Evolutionary conservation across 1,140 invertebrate genomes (phyloP).

Genomic region (Sesamia nonagrioides): DNA sequence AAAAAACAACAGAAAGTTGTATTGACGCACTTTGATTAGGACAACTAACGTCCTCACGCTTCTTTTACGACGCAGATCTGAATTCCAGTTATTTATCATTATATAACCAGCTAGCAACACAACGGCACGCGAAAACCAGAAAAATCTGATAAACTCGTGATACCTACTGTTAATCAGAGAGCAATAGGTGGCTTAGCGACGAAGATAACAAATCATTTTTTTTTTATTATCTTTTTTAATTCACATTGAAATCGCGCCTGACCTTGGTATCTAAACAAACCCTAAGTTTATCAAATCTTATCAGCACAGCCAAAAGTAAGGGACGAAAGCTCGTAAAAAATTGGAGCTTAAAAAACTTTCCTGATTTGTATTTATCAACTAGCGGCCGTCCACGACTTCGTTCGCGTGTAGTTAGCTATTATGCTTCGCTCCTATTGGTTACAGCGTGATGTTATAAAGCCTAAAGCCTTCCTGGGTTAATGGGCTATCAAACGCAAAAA

Average conservation of each 20-base stretch:
- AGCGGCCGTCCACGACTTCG: too few relatives aligned
- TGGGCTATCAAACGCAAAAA: too few relatives aligned
- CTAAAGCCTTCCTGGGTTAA: too few relatives aligned
- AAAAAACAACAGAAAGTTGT: conserved; percentile 18
- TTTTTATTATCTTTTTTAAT: conserved; percentile 12
- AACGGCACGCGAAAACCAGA: neutral
- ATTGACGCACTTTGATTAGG: conserved; percentile 27
- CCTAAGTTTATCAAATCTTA: conserved; percentile 15
- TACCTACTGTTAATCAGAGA: conserved; percentile 41
- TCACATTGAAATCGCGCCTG: conserved; percentile 24
- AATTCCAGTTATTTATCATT: conserved; percentile 23
- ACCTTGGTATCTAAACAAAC: conserved; percentile 38
- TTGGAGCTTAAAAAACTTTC: conserved; percentile 48
- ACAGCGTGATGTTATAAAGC: too few relatives aligned
- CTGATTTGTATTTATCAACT: conserved; percentile 14
- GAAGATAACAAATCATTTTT: conserved; percentile 17
- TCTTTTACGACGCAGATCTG: conserved; percentile 5
- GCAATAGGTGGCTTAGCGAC: conserved; percentile 68
- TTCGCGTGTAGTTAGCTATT: too few relatives aligned
- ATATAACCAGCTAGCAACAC: conserved; percentile 30
- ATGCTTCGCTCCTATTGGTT: too few relatives aligned
- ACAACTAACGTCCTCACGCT: conserved; percentile 20
- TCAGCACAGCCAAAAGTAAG: conserved; percentile 20
- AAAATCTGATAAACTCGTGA: conserved; percentile 21
- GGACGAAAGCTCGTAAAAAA: conserved; percentile 8